phyloP scores from a whole-genome alignment of 53 echinoderm and acorn worm species.

The Echinometra lucunter region DNA sequence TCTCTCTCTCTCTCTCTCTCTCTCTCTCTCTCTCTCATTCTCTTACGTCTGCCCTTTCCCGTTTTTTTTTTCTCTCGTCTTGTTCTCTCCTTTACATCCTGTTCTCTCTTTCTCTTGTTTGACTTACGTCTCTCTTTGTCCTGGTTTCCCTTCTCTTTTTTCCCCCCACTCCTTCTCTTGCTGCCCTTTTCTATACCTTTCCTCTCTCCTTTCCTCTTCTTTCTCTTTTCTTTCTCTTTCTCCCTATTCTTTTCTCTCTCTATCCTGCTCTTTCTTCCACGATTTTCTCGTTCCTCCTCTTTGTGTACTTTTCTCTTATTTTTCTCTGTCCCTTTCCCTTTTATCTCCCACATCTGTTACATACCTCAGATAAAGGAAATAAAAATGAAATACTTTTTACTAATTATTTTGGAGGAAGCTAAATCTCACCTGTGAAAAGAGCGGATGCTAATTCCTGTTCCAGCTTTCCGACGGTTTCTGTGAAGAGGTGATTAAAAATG shows the following conservation, averaged over 20 bases:
- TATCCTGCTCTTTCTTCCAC: neutral
- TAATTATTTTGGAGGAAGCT: too few relatives aligned
- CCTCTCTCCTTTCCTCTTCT: neutral
- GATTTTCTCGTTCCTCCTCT: neutral
- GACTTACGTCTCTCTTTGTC: neutral
- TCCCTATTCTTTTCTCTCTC: neutral
- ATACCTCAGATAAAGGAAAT: neutral
- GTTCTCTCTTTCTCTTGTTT: neutral
- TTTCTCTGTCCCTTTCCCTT: neutral
- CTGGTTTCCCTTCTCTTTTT: neutral
- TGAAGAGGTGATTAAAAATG: neutral
- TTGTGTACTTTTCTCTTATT: neutral
- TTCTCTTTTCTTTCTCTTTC: neutral
- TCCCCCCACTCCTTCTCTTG: neutral
- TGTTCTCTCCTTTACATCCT: neutral
- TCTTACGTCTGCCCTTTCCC: too few relatives aligned
- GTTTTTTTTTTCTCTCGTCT: too few relatives aligned
- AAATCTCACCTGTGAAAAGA: neutral
- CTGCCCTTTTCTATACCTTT: neutral
- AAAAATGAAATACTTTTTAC: too few relatives aligned
- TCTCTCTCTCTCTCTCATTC: neutral
- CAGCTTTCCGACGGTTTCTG: neutral
- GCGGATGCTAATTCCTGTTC: slow-evolving; percentile 32
- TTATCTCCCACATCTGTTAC: neutral
- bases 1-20: neutral